Percentiles rank a stretch among this genome's conserved stretches.
Evolutionary conservation across 2,888 invertebrate species (phyloP).

Genomic region (Asteroscopus sphinx): DNA sequence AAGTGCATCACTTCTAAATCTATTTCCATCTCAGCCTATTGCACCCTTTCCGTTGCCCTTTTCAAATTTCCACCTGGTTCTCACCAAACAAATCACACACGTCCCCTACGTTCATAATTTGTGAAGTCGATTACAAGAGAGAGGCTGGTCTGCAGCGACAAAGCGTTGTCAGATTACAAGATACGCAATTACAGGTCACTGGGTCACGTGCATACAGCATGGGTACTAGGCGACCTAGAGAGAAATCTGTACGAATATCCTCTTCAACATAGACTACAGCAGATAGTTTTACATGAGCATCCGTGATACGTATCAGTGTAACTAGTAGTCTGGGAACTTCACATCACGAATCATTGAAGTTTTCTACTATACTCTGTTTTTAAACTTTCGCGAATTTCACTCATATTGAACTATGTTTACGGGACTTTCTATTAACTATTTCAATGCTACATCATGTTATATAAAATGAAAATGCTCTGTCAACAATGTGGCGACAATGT

Average conservation of each 20-base stretch:
- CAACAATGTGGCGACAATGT: too few species aligned
- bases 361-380: too few species aligned
- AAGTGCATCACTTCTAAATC: too few species aligned
- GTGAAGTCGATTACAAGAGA: conserved; percentile 24
- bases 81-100: conserved; percentile 18
- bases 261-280: conserved; percentile 15
- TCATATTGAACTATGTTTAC: too few species aligned
- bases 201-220: conserved; percentile 8
- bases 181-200: conserved; percentile 26
- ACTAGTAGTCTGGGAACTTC: conserved; percentile 9
- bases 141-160: conserved; percentile 30
- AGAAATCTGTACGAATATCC: conserved; percentile 35
- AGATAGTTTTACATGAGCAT: conserved; percentile 17
- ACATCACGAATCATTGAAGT: conserved; percentile 44
- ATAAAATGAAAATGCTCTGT: too few species aligned
- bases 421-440: too few species aligned
- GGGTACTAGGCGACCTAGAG: conserved; percentile 1
- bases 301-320: conserved; percentile 40
- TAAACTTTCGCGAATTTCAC: too few species aligned
- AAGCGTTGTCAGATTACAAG: conserved; percentile 48
- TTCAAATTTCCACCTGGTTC: not conserved
- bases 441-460: too few species aligned
- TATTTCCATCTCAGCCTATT: too few species aligned
- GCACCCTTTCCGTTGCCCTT: not conserved
- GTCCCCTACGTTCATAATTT: conserved; percentile 1